Base-by-base conservation (phyloP, 2,888 invertebrate species). In the Teleogryllus oceanicus region DNA sequence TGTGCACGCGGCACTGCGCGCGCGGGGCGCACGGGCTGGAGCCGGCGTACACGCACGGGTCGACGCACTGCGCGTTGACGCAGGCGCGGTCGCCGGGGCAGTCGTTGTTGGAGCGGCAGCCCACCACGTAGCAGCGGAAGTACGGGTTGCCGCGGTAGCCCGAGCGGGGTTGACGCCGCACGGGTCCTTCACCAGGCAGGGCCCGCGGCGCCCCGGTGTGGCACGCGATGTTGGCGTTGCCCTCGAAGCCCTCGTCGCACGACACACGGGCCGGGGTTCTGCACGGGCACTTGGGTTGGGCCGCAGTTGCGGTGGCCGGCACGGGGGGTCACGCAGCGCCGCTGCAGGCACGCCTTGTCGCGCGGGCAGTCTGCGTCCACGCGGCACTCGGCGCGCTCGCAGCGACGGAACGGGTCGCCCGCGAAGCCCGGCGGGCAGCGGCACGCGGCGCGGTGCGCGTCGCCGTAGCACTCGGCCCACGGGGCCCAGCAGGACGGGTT, bases 221-320 rank as follows among this genome's bases (percentile, higher is more conserved):
- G 85, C 97, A 97, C 78, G 91, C 90, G 51, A 92, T 90, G 85
- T 96, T 93, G 3, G 97, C 96, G 87, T 96, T 94, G 77, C 97
- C 97, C 85, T 95, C 94, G 85, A 90, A 95, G 51, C 95, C 96
- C 84, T 93, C 91, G 84, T 91, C 90, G 86, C 97, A 97, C 4
- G 94, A 94, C 97, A 97, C 74, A 94, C 92, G 2, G 96, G 96
- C 82, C 95, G 91, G 85, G 96, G 84, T 95, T 92, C 82, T 92
- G 91, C 11, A 96, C 92, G 83, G 90, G 85, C 97, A 97, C 83
- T 93, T 91, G 74, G 96, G 84, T 96, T 93, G 74, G 91, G 79
- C 96, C 96, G 85, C 96, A 97, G 85, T 94, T 93, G 86, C 96
- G n/a, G n/a, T n/a, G n/a, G n/a, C n/a, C n/a, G n/a, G 84, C 96